phyloP scores from a whole-genome alignment of 2,888 invertebrate species.

The Norana najaformis region DNA sequence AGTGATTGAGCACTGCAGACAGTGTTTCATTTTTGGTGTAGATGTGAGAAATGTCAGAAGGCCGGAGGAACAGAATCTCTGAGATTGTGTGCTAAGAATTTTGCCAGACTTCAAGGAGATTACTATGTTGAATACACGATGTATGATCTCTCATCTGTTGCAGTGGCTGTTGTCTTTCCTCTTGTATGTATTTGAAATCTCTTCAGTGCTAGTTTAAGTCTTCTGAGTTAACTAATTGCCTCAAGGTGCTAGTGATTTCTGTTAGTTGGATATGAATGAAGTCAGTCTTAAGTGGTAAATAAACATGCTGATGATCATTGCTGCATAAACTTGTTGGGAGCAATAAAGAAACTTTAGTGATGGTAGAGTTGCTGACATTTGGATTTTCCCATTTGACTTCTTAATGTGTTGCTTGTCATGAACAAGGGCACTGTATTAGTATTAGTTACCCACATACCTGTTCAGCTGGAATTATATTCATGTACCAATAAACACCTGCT shows the following conservation, averaged over 20 bases:
- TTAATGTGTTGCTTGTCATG: background rate
- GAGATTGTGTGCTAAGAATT: constrained; percentile 53
- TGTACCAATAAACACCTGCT: background rate
- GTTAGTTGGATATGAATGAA: background rate
- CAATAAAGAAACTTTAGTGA: background rate
- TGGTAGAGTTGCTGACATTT: background rate
- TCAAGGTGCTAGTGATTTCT: background rate
- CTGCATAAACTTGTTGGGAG: background rate
- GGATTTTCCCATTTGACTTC: background rate
- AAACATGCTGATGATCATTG: background rate
- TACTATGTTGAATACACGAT: constrained; percentile 71
- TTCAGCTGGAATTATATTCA: background rate
- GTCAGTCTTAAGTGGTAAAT: background rate
- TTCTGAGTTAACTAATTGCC: background rate
- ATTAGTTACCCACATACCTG: background rate
- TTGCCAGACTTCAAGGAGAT: constrained; percentile 54
- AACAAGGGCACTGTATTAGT: background rate
- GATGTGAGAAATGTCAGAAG: constrained; percentile 26
- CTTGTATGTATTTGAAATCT: constrained; percentile 63
- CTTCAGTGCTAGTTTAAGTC: background rate
- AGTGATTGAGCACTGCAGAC: background rate
- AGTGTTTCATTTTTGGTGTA: background rate
- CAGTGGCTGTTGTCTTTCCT: constrained; percentile 81
- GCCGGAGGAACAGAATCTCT: constrained; percentile 32
- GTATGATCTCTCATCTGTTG: constrained; percentile 81